Percentiles rank a stretch among this genome's conserved stretches.
These are phyloP conservation scores for Thoracochromis brauschi DNA, from an alignment of 2,113 vertebrate species.

Conservation along the genomic window DNA sequence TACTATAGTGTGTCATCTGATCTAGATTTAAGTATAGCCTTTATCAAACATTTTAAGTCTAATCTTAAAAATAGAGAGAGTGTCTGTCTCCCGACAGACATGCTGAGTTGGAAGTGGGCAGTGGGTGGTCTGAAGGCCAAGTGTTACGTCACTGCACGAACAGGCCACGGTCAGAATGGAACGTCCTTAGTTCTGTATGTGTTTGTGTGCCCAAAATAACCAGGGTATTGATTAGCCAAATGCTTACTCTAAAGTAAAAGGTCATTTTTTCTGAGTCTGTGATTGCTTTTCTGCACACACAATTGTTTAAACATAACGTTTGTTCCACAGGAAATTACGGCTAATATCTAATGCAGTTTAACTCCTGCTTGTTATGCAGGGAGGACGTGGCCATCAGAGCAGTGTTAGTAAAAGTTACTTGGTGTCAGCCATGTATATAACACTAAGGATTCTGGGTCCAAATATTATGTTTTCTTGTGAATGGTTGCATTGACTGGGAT, in stretches of 20 bases:
- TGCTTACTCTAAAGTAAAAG: slow-evolving; percentile 12
- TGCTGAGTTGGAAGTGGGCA: background rate
- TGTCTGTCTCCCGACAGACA: background rate
- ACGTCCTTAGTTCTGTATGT: background rate
- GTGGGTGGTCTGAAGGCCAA: background rate
- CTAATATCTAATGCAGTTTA: background rate
- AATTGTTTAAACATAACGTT: background rate
- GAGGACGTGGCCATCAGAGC: background rate
- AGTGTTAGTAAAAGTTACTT: background rate
- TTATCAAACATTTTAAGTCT: background rate
- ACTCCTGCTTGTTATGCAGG: background rate
- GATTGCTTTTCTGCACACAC: background rate
- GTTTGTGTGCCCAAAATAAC: background rate
- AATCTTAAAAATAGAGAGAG: background rate
- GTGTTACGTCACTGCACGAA: slow-evolving; percentile 5
- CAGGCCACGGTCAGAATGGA: background rate
- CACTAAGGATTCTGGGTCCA: background rate
- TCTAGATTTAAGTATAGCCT: background rate
- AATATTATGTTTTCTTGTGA: background rate
- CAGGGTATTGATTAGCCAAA: slow-evolving; percentile 1
- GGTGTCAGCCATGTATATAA: background rate
- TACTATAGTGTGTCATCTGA: background rate
- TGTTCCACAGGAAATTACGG: background rate
- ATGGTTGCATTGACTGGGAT: background rate
- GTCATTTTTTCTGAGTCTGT: background rate